Evolutionary conservation across 2,888 invertebrate genomes (phyloP), one percentile per base, ranked within the genome.

Genomic region (Drosophila borealis): DNA sequence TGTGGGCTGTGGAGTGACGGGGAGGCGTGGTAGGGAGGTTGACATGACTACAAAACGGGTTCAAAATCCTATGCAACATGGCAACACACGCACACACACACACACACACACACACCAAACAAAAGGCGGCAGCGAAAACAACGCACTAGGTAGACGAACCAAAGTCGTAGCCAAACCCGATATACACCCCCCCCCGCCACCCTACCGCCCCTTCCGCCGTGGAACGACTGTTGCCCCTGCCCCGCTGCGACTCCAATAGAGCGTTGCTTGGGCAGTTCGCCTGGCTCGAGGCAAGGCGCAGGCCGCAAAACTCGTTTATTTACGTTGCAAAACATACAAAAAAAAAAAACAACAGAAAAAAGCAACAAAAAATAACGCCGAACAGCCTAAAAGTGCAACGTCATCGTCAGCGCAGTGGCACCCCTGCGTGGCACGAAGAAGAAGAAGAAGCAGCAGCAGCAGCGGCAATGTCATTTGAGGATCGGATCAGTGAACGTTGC

Each of bases 41-140:
- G 62, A 62, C 67, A 76, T 68, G 82, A 73, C 80, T 64, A 84
- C 81, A 81, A 81, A 88, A 82, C 89, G 89, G 84, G 89, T 88
- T 89, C 89, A 90, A 88, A 90, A 90, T 90, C 88, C 88, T 88
- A 90, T 88, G 87, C 89, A 88, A 89, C 89, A 88, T 83, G 89
- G 82, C 79, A 85, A 88, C 49, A 72, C 29, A 29, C 25, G 2
- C 25, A 25, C 25, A 25, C 25, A 25, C 25, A 8, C 25, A 25
- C 29, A 29, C 25, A 29, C 25, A 25, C 29, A 29, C 29, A 29
- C 29, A 29, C 29, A 69, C 68, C 63, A 68, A 75, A 78, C 46
- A 71, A 46, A 70, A 61, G 50, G 36, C 48, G 34, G 36, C 69
- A 50, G 45, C 51, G 14, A 44, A 14, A 55, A 21, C 50, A 42